Conservation (phyloP, 2,797 vertebrate species). For the Odontamblyopus lacepedii region DNA sequence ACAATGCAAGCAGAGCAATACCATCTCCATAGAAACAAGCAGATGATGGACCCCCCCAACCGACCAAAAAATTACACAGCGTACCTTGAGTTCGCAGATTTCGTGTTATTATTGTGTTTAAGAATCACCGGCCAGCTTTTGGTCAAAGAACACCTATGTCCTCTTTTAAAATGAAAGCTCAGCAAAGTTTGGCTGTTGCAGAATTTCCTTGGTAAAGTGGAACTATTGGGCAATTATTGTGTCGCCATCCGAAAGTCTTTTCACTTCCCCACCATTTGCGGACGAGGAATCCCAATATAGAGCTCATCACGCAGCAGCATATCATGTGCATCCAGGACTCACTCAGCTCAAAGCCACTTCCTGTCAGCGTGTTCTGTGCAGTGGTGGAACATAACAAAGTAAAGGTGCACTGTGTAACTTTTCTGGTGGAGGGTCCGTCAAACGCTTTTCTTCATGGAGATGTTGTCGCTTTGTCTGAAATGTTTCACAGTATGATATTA, state of each 20-base stretch:
- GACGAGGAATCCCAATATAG: slow-evolving; percentile 35
- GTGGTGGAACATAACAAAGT: too few species aligned
- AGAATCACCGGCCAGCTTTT: background rate
- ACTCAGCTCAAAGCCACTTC: background rate
- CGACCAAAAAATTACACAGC: too few species aligned
- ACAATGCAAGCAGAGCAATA: too few species aligned
- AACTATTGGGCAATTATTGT: slow-evolving; percentile 61
- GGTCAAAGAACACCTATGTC: slow-evolving; percentile 10
- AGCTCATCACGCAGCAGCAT: slow-evolving; percentile 13
- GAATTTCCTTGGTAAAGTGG: slow-evolving; percentile 42
- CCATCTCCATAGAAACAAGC: too few species aligned
- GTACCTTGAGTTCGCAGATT: too few species aligned
- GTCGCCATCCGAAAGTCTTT: slow-evolving; percentile 50
- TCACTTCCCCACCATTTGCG: slow-evolving; percentile 57
- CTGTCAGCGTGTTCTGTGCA: background rate
- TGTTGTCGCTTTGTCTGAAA: too few species aligned
- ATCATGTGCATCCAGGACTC: slow-evolving; percentile 35
- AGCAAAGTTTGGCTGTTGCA: slow-evolving; percentile 60
- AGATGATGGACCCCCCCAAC: too few species aligned
- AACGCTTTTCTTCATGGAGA: too few species aligned
- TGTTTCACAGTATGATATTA: too few species aligned
- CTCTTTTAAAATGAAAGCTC: slow-evolving; percentile 59
- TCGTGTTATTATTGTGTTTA: background rate
- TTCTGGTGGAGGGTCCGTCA: too few species aligned
- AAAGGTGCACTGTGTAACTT: too few species aligned